These are phyloP conservation scores for Rhea pennata DNA, from an alignment of 2,113 vertebrate species.

Conservation along the genomic window DNA sequence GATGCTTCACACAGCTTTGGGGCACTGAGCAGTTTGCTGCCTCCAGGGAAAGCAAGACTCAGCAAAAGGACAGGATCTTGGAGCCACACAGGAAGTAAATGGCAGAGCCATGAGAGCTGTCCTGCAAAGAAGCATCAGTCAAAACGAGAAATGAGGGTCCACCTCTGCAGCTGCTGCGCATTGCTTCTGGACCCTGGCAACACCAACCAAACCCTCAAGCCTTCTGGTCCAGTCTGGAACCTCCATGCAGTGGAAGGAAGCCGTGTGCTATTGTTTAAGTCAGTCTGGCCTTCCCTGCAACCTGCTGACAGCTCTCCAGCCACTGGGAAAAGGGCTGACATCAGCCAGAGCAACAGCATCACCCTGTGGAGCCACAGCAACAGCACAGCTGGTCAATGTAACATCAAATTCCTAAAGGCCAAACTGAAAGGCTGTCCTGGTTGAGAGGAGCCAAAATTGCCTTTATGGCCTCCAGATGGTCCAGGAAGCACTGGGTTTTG, in stretches of 20 bases:
- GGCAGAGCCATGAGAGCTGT: fast-evolving
- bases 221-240: fast-evolving
- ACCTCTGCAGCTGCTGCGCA: neutral
- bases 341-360: neutral
- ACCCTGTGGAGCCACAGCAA: neutral
- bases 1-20: neutral
- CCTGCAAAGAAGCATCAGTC: neutral
- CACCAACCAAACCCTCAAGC: neutral
- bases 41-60: neutral
- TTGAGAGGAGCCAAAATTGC: neutral
- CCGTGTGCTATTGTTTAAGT: neutral
- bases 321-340: fast-evolving
- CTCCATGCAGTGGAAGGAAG: fast-evolving
- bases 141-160: neutral
- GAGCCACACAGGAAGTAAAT: fast-evolving
- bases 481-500: too few relatives aligned
- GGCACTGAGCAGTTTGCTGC: neutral
- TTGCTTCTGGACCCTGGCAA: neutral
- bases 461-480: too few relatives aligned
- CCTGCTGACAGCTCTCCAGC: neutral
- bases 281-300: neutral
- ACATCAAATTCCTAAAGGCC: neutral
- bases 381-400: neutral
- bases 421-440: neutral
- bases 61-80: neutral